Evolutionary conservation across 1,140 invertebrate species (phyloP).

Genomic region (Sinella curviseta): DNA sequence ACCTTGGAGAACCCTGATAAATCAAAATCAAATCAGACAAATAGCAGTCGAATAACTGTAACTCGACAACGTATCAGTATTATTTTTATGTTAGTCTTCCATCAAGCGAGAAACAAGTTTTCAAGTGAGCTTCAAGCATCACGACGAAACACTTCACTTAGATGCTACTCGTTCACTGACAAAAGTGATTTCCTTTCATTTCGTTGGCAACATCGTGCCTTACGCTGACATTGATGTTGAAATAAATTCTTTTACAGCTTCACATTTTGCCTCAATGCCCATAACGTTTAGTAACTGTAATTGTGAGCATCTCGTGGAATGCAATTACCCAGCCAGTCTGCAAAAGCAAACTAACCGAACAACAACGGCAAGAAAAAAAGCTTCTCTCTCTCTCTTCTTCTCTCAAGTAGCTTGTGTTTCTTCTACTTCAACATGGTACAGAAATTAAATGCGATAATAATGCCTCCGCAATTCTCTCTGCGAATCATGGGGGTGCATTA

Average conservation of each 20-base stretch:
- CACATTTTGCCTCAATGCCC: not conserved
- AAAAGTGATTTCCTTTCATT: constrained; percentile 11
- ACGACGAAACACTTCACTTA: not conserved
- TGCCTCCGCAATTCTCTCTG: too few species aligned
- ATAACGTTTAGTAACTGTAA: constrained; percentile 20
- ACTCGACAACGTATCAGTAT: constrained; percentile 4
- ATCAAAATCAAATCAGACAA: constrained; percentile 27
- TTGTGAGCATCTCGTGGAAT: not conserved
- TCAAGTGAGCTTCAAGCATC: not conserved
- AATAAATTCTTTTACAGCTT: constrained; percentile 10
- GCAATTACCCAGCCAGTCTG: constrained; percentile 7
- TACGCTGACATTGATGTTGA: constrained; percentile 5
- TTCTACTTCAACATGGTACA: not conserved
- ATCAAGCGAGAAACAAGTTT: constrained; percentile 19
- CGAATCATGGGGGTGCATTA: constrained; percentile 1
- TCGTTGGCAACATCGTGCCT: constrained; percentile 16
- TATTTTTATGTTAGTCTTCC: constrained; percentile 14
- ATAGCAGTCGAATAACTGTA: constrained; percentile 8
- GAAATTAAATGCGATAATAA: too few species aligned
- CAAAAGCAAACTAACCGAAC: too few species aligned
- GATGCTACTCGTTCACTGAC: not conserved
- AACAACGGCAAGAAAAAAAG: too few species aligned
- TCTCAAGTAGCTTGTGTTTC: not conserved
- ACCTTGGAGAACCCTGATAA: constrained; percentile 17
- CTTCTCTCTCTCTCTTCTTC: too few species aligned